These are phyloP conservation scores for Bombus huntii DNA, from an alignment of 1,140 invertebrate species.

Conservation along the genomic window DNA sequence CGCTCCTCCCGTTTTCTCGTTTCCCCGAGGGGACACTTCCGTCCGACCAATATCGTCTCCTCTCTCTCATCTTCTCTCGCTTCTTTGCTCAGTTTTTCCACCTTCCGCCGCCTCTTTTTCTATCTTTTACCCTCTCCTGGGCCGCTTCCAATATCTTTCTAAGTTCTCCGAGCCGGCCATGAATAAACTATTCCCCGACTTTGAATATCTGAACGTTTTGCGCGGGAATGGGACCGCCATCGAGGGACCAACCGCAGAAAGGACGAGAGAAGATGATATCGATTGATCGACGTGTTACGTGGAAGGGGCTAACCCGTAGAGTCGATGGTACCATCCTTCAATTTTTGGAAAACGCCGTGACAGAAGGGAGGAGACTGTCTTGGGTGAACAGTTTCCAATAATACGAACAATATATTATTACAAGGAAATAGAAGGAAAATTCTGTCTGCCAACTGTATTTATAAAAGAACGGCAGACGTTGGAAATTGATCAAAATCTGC, in stretches of 20 bases:
- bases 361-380: not conserved
- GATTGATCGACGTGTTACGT: slow-evolving; percentile 67
- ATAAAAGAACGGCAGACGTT: too few relatives aligned
- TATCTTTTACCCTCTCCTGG: slow-evolving; percentile 66
- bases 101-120: slow-evolving; percentile 37
- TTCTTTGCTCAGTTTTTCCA: not conserved
- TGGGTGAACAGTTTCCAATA: too few relatives aligned
- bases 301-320: slow-evolving; percentile 24
- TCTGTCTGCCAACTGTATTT: too few relatives aligned
- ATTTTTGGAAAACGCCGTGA: slow-evolving; percentile 59
- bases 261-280: slow-evolving; percentile 68
- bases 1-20: slow-evolving; percentile 78
- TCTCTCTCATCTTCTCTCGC: slow-evolving; percentile 47
- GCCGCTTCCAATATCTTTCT: slow-evolving; percentile 82
- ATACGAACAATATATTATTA: not conserved
- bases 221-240: slow-evolving; percentile 76
- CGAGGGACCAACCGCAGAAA: slow-evolving; percentile 73
- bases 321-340: slow-evolving; percentile 53
- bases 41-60: slow-evolving; percentile 80
- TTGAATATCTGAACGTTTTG: slow-evolving; percentile 82
- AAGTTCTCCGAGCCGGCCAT: slow-evolving; percentile 81
- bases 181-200: slow-evolving; percentile 83
- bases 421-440: not conserved
- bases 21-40: slow-evolving; percentile 82
- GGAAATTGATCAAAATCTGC: not conserved